A percentile compares a stretch with the other conserved stretches of the same genome.
Evolutionary conservation across 2,113 vertebrate genomes (phyloP).

Genomic region (Lontra canadensis): DNA sequence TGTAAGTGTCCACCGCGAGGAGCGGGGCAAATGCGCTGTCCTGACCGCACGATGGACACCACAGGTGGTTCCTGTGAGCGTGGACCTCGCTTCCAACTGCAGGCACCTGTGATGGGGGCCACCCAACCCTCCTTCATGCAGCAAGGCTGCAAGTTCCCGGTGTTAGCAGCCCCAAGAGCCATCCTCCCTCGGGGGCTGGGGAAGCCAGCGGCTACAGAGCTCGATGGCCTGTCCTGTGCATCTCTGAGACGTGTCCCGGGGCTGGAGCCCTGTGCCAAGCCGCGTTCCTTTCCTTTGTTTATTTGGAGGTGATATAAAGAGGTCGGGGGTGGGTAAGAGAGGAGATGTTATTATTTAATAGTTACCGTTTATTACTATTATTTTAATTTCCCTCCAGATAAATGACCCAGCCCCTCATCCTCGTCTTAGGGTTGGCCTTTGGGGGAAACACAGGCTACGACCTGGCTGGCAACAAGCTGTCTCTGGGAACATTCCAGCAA

Average conservation of each 20-base stretch:
- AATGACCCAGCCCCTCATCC: neutral
- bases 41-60: accelerated
- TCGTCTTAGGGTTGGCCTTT: neutral
- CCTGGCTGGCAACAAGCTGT: neutral
- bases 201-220: neutral
- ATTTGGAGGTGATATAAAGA: neutral
- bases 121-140: neutral
- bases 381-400: neutral
- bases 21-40: accelerated
- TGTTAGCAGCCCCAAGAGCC: neutral
- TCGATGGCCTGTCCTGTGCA: neutral
- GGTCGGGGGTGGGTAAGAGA: neutral
- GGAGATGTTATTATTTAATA: neutral
- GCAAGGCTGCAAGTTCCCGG: neutral
- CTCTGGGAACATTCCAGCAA: neutral
- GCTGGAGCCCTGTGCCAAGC: neutral
- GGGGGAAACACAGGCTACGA: neutral
- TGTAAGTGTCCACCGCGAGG: neutral
- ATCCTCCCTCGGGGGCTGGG: neutral
- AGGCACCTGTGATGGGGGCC: neutral
- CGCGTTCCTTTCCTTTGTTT: neutral
- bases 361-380: neutral
- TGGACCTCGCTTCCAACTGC: neutral
- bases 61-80: accelerated
- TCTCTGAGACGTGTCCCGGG: neutral